Evolutionary conservation across 2,888 invertebrate genomes (phyloP).

Genomic region (Parnassius orleans): DNA sequence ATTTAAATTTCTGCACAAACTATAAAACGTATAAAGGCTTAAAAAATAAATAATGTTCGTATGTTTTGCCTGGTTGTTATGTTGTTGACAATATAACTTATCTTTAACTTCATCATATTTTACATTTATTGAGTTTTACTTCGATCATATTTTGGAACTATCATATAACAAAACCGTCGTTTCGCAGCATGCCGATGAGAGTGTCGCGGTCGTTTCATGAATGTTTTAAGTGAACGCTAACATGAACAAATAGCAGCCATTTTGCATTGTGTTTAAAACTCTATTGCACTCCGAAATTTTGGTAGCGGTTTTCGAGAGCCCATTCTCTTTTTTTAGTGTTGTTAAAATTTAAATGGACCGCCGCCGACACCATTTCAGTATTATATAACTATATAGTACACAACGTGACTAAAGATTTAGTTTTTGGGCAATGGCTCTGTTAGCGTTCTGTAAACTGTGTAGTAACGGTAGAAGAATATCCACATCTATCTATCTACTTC

Average conservation of each 20-base stretch:
- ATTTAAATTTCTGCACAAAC: too few relatives aligned
- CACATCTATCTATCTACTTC: too few relatives aligned
- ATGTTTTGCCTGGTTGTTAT: background rate
- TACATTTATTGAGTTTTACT: too few relatives aligned
- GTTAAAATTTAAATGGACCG: background rate
- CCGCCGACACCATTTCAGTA: too few relatives aligned
- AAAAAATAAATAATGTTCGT: background rate
- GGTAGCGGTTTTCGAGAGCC: background rate
- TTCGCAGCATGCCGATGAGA: background rate
- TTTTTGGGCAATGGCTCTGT: too few relatives aligned
- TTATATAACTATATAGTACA: too few relatives aligned
- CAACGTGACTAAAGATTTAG: too few relatives aligned
- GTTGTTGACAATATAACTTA: too few relatives aligned
- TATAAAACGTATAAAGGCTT: background rate
- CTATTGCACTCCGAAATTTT: background rate
- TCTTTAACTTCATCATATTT: too few relatives aligned
- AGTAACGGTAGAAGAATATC: too few relatives aligned
- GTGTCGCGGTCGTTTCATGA: conserved; percentile 8
- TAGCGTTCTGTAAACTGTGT: too few relatives aligned
- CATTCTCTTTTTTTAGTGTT: background rate
- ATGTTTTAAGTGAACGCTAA: conserved; percentile 7
- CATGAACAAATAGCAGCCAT: background rate
- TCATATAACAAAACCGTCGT: background rate
- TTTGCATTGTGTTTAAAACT: background rate
- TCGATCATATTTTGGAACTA: background rate